Conservation (phyloP, 2,113 vertebrate genomes). For the Lampris incognitus region DNA sequence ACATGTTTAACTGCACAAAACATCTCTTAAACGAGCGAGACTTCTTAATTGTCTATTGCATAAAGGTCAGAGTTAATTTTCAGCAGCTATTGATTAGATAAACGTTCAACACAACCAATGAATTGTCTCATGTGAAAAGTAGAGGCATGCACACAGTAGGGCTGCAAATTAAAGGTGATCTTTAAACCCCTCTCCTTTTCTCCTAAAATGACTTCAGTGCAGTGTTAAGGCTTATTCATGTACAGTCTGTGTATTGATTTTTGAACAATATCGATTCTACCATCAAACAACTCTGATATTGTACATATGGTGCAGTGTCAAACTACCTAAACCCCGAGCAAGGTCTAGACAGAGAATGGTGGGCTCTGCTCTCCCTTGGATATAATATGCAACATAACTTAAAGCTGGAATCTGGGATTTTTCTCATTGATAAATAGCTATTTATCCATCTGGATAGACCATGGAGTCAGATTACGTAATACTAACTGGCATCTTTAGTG, state of each 20-base stretch:
- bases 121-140: conserved; percentile 9
- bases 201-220: conserved; percentile 1
- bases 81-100: conserved; percentile 8
- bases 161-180: conserved; percentile 27
- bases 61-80: conserved; percentile 22
- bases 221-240: conserved; percentile 34
- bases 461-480: no score
- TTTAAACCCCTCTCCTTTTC: conserved; percentile 32
- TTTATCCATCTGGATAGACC: no score
- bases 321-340: no score
- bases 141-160: conserved; percentile 5
- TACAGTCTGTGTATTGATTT: not conserved
- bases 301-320: no score
- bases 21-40: not conserved
- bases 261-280: conserved; percentile 24
- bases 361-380: no score
- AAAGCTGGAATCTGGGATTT: no score
- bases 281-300: conserved; percentile 14
- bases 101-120: not conserved
- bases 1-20: no score
- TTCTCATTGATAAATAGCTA: no score
- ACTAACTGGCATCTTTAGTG: no score
- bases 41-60: conserved; percentile 16
- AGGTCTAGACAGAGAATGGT: no score
- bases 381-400: no score